Evolutionary conservation across 2,888 invertebrate genomes (phyloP).

Genomic region (Amiota mariae): DNA sequence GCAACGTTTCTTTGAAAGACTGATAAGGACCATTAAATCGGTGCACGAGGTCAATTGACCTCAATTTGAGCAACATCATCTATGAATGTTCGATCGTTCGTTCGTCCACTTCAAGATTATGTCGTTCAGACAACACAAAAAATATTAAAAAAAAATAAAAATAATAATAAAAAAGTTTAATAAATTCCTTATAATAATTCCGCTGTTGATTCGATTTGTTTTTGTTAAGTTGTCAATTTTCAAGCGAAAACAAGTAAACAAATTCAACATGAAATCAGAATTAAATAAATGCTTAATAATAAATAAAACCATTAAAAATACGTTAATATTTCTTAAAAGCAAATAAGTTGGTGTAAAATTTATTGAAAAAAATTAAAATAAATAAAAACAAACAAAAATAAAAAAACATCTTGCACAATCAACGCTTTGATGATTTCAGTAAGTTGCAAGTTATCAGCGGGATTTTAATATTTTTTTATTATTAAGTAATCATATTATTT

Average conservation of each 20-base stretch:
- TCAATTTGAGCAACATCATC: conserved; percentile 56
- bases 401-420: conserved; percentile 23
- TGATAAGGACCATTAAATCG: conserved; percentile 59
- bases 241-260: conserved; percentile 55
- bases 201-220: conserved; percentile 37
- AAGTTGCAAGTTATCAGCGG: conserved; percentile 8
- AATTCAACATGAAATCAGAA: conserved; percentile 26
- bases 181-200: not conserved
- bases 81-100: no score
- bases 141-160: not conserved
- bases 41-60: conserved; percentile 65
- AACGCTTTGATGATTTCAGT: not conserved
- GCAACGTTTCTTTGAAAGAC: conserved; percentile 50
- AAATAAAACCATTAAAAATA: conserved; percentile 6
- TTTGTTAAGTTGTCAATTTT: conserved; percentile 59
- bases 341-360: conserved; percentile 12
- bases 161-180: not conserved
- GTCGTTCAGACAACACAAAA: no score
- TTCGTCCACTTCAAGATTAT: no score
- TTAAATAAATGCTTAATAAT: conserved; percentile 17
- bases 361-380: conserved; percentile 8
- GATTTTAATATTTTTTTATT: not conserved
- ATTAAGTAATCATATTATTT: not conserved
- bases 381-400: not conserved
- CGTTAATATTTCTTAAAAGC: conserved; percentile 14